phyloP scores from a whole-genome alignment of 2,797 vertebrate genomes.

The Amniataba percoides region DNA sequence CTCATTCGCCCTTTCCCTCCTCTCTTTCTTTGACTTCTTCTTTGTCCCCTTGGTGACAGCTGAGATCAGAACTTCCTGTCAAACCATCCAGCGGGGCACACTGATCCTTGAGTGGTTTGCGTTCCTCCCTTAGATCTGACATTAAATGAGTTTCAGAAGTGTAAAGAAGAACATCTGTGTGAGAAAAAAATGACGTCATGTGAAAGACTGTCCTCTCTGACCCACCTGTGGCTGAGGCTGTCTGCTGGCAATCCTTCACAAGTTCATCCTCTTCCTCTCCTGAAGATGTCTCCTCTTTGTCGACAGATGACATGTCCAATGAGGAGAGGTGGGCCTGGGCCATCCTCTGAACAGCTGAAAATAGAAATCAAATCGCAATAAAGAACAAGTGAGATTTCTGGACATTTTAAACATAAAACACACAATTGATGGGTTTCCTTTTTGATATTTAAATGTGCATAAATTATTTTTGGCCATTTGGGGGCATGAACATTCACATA shows the following conservation, averaged over 20 bases:
- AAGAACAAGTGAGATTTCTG: background rate
- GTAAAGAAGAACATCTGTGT: background rate
- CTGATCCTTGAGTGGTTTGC: conserved; percentile 35
- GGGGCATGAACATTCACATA: too few relatives aligned
- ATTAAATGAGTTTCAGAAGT: conserved; percentile 35
- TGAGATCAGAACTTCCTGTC: conserved; percentile 29
- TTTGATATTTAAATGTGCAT: background rate
- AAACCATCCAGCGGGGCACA: conserved; percentile 34
- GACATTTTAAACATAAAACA: background rate
- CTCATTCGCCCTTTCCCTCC: conserved; percentile 62
- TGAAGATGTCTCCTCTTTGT: conserved; percentile 78
- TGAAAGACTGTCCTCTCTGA: background rate
- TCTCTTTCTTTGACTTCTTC: conserved; percentile 50
- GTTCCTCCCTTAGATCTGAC: conserved; percentile 52
- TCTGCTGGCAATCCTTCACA: conserved; percentile 67
- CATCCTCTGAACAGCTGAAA: conserved; percentile 91
- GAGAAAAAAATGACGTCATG: background rate
- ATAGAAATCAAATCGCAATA: conserved; percentile 21
- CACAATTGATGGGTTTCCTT: too few relatives aligned
- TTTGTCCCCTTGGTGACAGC: conserved; percentile 18
- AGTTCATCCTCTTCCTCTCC: conserved; percentile 82
- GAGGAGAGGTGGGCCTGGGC: conserved; percentile 91
- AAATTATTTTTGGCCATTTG: background rate
- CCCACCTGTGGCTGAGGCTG: conserved; percentile 58
- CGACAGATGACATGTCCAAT: conserved; percentile 77